A percentile compares a stretch with the other conserved stretches of the same genome.
Evolutionary conservation across 1,140 invertebrate genomes (phyloP).

Genomic region (Acromyrmex charruanus): DNA sequence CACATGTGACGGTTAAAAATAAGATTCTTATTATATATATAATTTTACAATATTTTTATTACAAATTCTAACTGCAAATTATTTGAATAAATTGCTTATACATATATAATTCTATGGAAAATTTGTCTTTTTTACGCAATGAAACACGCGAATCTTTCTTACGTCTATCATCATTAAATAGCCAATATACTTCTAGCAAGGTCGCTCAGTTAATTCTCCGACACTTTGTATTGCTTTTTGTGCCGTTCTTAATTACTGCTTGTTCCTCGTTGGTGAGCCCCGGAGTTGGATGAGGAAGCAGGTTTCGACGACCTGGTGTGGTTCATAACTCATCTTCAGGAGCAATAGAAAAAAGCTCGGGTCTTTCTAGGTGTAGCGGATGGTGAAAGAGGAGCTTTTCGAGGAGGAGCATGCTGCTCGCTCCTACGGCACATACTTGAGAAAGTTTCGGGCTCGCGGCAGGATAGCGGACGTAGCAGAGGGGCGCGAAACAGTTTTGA

Average conservation of each 20-base stretch:
- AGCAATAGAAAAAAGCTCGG: conserved; percentile 70
- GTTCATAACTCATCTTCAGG: conserved; percentile 84
- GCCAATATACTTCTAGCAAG: conserved; percentile 30
- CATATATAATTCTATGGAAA: background rate
- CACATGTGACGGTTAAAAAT: too few species aligned
- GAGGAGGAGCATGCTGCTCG: conserved; percentile 64
- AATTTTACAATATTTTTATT: background rate
- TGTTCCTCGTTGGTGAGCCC: conserved; percentile 64
- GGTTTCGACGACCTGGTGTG: conserved; percentile 70
- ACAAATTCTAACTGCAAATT: background rate
- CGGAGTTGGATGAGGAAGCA: conserved; percentile 74
- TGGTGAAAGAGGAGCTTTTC: conserved; percentile 37
- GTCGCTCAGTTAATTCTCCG: conserved; percentile 66
- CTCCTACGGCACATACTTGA: conserved; percentile 84
- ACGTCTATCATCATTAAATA: conserved; percentile 19
- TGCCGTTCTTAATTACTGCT: conserved; percentile 75
- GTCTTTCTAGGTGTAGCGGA: conserved; percentile 65
- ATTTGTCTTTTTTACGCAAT: background rate
- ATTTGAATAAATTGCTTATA: background rate
- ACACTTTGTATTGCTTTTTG: conserved; percentile 62
- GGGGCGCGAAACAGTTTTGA: conserved; percentile 85
- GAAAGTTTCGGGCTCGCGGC: conserved; percentile 81
- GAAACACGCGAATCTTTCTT: background rate
- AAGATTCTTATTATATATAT: background rate
- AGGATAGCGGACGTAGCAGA: conserved; percentile 79